A percentile compares a stretch with the other conserved stretches of the same genome.
These are phyloP conservation scores for Zeuzera pyrina DNA, from an alignment of 2,888 invertebrate genomes.

Conservation along the genomic window DNA sequence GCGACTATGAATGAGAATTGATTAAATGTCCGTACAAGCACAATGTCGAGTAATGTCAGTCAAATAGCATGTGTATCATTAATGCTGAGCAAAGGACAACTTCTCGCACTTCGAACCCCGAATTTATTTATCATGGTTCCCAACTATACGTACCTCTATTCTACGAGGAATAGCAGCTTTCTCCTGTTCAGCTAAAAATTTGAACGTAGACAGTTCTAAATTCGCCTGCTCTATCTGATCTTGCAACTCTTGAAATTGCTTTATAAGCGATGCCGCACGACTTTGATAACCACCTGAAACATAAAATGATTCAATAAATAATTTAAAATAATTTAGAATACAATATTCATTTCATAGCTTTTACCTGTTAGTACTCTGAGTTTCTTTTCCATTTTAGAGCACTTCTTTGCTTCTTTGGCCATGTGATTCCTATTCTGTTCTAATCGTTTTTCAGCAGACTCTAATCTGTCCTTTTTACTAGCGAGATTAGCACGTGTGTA, in stretches of 20 bases:
- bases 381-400: conserved; percentile 98
- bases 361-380: conserved; percentile 90
- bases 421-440: conserved; percentile 96
- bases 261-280: conserved; percentile 85
- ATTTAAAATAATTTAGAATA: background rate
- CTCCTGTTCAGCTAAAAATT: conserved; percentile 91
- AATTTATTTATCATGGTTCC: no score
- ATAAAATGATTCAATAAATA: background rate
- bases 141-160: conserved; percentile 88
- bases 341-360: background rate
- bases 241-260: conserved; percentile 88
- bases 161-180: conserved; percentile 91
- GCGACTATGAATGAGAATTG: no score
- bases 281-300: conserved; percentile 61
- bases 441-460: conserved; percentile 91
- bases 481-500: conserved; percentile 96
- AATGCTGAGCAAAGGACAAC: no score
- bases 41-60: no score
- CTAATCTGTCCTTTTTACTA: conserved; percentile 95
- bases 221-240: conserved; percentile 93
- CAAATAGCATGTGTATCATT: no score
- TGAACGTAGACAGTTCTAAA: conserved; percentile 92
- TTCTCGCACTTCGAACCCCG: no score
- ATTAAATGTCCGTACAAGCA: no score
- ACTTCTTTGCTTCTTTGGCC: conserved; percentile 96